Percentiles rank a stretch among this genome's conserved stretches.
Evolutionary conservation across 2,113 vertebrate genomes (phyloP).

Genomic region (Oncorhynchus gorbuscha): DNA sequence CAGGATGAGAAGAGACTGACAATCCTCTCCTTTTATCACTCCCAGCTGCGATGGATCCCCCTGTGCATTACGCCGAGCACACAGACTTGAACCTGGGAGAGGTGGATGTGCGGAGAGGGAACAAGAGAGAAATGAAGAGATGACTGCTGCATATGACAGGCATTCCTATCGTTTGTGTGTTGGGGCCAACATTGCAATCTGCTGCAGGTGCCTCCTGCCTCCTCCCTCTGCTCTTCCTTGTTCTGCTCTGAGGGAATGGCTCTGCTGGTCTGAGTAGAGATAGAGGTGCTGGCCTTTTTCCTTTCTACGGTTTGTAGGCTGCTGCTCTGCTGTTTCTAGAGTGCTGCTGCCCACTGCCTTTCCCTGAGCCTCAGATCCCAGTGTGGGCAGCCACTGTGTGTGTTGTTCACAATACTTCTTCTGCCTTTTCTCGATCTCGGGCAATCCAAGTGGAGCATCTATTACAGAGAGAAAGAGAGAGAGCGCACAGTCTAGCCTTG

Average conservation of each 20-base stretch:
- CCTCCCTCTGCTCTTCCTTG: neutral
- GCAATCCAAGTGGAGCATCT: neutral
- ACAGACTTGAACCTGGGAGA: neutral
- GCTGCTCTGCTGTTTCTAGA: conserved; percentile 26
- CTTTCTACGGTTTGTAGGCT: neutral
- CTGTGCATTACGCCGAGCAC: neutral
- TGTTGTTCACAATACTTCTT: neutral
- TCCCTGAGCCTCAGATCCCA: conserved; percentile 11
- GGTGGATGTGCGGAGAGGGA: neutral
- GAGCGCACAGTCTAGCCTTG: neutral
- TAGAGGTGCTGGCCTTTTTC: conserved; percentile 20
- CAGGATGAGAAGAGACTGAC: conserved; percentile 23
- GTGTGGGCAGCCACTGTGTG: conserved; percentile 5
- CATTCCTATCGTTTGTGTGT: no score
- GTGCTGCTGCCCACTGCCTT: neutral
- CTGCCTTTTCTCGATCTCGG: neutral
- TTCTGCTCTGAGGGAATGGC: neutral
- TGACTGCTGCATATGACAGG: conserved; percentile 10
- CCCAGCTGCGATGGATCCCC: neutral
- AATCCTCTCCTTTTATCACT: conserved; percentile 11
- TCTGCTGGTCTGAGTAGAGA: conserved; percentile 10
- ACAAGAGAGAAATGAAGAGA: conserved; percentile 2
- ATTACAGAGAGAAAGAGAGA: neutral
- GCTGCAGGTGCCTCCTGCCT: no score
- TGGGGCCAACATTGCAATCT: no score